These are phyloP conservation scores for Drosophila melanosoma DNA, from an alignment of 2,888 invertebrate genomes.

Conservation along the genomic window DNA sequence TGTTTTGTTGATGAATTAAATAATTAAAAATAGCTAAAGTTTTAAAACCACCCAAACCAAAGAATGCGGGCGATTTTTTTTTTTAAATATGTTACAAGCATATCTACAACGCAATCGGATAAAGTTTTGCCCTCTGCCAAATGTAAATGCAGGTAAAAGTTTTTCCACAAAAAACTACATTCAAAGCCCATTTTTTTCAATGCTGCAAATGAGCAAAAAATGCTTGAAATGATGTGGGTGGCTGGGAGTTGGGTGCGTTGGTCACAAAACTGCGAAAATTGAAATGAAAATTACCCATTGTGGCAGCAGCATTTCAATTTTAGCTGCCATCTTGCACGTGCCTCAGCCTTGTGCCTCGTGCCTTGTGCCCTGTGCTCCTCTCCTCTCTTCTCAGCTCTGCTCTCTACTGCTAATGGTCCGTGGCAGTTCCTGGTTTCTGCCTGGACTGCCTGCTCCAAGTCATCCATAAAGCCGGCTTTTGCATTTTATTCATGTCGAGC, in stretches of 20 bases:
- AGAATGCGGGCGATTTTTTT: conserved; percentile 52
- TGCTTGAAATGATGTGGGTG: conserved; percentile 11
- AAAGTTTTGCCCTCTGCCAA: conserved; percentile 36
- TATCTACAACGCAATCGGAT: conserved; percentile 39
- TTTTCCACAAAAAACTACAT: conserved; percentile 47
- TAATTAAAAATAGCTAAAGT: conserved; percentile 43
- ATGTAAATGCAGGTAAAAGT: conserved; percentile 67
- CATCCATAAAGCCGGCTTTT: conserved; percentile 34
- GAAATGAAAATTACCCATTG: conserved; percentile 82
- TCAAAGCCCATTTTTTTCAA: conserved; percentile 16
- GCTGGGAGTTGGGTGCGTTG: conserved; percentile 4
- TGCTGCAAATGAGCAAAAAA: conserved; percentile 68
- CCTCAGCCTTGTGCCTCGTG: conserved; percentile 43
- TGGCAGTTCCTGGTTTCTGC: conserved; percentile 29
- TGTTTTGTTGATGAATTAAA: conserved; percentile 14
- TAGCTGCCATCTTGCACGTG: conserved; percentile 72
- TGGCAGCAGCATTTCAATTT: conserved; percentile 74
- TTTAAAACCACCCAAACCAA: conserved; percentile 32
- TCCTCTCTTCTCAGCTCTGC: neutral
- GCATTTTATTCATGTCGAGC: conserved; percentile 69
- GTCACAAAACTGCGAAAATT: conserved; percentile 71
- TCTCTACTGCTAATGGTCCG: conserved; percentile 51
- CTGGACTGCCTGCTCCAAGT: conserved; percentile 22
- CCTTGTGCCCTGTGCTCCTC: conserved; percentile 6
- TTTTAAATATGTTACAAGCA: conserved; percentile 55